These are phyloP conservation scores for Oreochromis tanganicae DNA, from an alignment of 2,113 vertebrate genomes.

Conservation along the genomic window DNA sequence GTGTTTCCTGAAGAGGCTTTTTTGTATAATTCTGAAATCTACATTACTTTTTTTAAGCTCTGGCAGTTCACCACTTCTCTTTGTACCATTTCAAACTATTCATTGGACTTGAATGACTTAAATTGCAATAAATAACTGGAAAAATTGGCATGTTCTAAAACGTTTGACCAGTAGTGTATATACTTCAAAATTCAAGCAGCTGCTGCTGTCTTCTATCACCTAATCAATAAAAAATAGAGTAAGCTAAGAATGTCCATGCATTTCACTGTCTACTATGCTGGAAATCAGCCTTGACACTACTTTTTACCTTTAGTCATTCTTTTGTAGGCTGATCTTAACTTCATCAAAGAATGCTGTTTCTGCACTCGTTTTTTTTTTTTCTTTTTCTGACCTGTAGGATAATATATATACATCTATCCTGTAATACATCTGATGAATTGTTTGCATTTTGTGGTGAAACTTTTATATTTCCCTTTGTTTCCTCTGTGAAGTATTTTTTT, in stretches of 20 bases:
- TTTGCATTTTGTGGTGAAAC: not conserved
- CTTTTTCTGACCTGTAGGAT: not conserved
- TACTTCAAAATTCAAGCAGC: not conserved
- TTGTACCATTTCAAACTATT: not conserved
- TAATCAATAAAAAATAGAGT: not conserved
- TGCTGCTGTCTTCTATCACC: not conserved
- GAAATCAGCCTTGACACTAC: not conserved
- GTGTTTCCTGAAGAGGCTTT: not conserved
- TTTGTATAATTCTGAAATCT: not conserved
- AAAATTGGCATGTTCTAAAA: not conserved
- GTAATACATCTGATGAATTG: fast-evolving
- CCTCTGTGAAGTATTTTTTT: not conserved
- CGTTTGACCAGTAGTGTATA: not conserved
- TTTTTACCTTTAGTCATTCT: not conserved
- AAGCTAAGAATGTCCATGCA: not conserved
- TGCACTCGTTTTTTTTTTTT: not conserved
- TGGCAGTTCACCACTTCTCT: not conserved
- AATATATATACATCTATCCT: not conserved
- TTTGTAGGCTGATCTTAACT: not conserved
- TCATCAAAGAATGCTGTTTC: not conserved
- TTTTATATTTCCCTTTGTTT: not conserved
- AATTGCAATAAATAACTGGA: not conserved
- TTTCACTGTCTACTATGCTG: not conserved
- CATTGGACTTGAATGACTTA: not conserved
- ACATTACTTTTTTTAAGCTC: not conserved